phyloP scores from a whole-genome alignment of 2,888 invertebrate species.

The Thymelicus lineola region DNA sequence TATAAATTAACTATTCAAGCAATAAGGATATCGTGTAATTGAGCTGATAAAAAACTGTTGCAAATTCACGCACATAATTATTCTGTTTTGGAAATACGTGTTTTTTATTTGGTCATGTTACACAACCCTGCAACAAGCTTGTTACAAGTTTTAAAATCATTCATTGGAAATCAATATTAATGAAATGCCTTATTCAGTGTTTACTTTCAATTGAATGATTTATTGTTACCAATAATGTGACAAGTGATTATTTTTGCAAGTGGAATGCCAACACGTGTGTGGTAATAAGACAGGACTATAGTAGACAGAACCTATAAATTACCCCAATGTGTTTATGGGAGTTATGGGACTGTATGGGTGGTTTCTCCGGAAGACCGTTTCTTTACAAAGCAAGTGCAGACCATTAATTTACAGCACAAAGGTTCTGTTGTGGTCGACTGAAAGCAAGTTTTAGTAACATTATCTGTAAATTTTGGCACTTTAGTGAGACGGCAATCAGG shows the following conservation, averaged over 20 bases:
- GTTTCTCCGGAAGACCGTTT: conserved; percentile 61
- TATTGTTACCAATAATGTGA: not conserved
- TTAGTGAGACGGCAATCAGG: not conserved
- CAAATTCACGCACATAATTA: too few relatives aligned
- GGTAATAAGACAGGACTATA: conserved; percentile 49
- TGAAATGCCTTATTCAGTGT: not conserved
- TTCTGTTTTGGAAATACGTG: too few relatives aligned
- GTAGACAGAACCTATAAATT: conserved; percentile 58
- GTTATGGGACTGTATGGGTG: conserved; percentile 69
- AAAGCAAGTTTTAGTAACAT: conserved; percentile 50
- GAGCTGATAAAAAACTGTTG: too few relatives aligned
- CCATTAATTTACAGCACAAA: conserved; percentile 74
- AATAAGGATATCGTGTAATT: too few relatives aligned
- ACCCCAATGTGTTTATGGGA: conserved; percentile 62
- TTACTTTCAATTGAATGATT: not conserved
- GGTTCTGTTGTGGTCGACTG: conserved; percentile 59
- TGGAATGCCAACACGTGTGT: conserved; percentile 43
- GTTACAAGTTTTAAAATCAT: too few relatives aligned
- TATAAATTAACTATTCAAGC: too few relatives aligned
- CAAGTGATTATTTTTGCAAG: not conserved
- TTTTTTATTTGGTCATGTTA: too few relatives aligned
- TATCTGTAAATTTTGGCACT: not conserved
- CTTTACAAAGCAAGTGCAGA: conserved; percentile 52
- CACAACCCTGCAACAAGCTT: too few relatives aligned
- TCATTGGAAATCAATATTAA: conserved; percentile 13